Base-by-base conservation (phyloP, 2,888 invertebrate species). In the Epirrhoe alternata region DNA sequence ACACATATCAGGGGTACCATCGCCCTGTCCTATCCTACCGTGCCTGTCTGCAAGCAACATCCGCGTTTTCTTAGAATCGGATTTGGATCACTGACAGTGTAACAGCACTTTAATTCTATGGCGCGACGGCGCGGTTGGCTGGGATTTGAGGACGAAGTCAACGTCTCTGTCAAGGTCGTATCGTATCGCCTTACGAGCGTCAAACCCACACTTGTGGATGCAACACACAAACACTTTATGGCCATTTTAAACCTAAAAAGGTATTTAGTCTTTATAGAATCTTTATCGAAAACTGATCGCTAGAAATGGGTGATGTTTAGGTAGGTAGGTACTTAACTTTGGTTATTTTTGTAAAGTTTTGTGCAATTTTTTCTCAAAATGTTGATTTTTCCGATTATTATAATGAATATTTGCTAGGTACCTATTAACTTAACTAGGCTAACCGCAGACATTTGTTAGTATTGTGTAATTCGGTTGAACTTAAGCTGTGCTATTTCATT, bases 151-250 rank as follows among this genome's bases (percentile, higher is more conserved):
- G 87, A 80, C 82, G 78, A 79, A 90, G 91, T 92, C 91, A 92
- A 90, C 88, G 92, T 86, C 90, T 87, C 81, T 82, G 86, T 82
- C 92, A 92, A 92, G 92, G 92, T 86, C 92, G 79, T 52, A 70
- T 73, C 79, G 84, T 77, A n/a, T 81, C 85, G 84, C 76, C 80
- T 78, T 53, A 42, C 52, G 53, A 77, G 55, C 77, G 74, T 74
- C 77, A 77, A 81, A 80, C 79, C 77, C 79, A 80, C 77, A 80
- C 78, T 81, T 75, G 56, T 16, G 49, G 42, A 68, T 68, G 64
- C 68, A 70, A 63, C 33, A 53, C 55, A 52, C 64, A 47, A 61
- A 56, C 10, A 31, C 35, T 61, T 38, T 61, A 35, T 42, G 56
- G 47, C 33, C 53, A 8, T 54, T 54, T 53, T 10, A 38, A 54